Evolutionary conservation across 2,888 invertebrate genomes (phyloP).

Genomic region (Hypomecis punctinalis): DNA sequence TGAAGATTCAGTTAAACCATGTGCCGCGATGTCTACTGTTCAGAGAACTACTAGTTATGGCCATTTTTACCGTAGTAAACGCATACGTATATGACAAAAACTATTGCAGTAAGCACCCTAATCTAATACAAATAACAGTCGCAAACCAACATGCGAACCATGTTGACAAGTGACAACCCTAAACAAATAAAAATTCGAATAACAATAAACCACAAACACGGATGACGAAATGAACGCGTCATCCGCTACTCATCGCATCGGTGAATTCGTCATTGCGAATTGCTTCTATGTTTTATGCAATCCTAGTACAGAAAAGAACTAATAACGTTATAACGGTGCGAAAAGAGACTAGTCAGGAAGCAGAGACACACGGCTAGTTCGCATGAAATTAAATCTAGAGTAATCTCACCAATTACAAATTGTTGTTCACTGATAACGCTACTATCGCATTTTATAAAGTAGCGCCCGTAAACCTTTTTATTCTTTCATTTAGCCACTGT

Average conservation of each 20-base stretch:
- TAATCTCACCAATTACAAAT: background rate
- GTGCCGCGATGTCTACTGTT: too few relatives aligned
- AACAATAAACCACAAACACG: too few relatives aligned
- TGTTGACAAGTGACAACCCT: too few relatives aligned
- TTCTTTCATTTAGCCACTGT: background rate
- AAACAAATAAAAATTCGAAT: too few relatives aligned
- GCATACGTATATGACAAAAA: too few relatives aligned
- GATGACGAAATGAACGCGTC: background rate
- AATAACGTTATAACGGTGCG: slow-evolving; percentile 10
- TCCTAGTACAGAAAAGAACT: slow-evolving; percentile 16
- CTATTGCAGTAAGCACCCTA: too few relatives aligned
- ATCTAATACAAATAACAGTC: too few relatives aligned
- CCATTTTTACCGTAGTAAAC: too few relatives aligned
- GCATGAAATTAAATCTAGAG: background rate
- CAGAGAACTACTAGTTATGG: too few relatives aligned
- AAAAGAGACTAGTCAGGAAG: background rate
- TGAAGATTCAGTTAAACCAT: too few relatives aligned
- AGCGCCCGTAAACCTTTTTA: background rate
- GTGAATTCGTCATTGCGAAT: background rate
- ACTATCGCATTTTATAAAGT: background rate
- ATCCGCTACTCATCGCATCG: too few relatives aligned
- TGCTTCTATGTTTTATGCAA: slow-evolving; percentile 2
- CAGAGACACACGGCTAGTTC: background rate
- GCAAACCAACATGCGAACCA: too few relatives aligned
- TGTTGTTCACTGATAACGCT: background rate